A percentile compares a stretch with the other conserved stretches of the same genome.
Conservation (phyloP, 2,113 vertebrate genomes). For the Onychostoma macrolepis region DNA sequence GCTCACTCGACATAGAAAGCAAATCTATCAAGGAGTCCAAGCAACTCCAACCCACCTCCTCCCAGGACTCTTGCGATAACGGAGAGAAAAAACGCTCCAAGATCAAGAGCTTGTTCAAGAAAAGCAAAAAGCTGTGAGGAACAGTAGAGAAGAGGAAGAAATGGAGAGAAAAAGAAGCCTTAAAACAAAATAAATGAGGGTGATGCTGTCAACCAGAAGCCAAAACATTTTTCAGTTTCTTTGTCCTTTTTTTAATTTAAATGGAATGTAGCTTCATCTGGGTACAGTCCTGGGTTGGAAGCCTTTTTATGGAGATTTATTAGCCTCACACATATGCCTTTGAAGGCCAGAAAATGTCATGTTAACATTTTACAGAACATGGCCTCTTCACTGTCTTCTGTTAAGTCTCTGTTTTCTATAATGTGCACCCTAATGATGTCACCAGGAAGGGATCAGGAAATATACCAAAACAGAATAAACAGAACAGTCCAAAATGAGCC, state of each 20-base stretch:
- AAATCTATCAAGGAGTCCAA: constrained; percentile 83
- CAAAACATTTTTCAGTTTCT: constrained; percentile 63
- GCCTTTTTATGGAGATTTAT: constrained; percentile 75
- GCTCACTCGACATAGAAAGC: constrained; percentile 83
- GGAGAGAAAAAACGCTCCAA: constrained; percentile 96
- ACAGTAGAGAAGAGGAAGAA: constrained; percentile 1
- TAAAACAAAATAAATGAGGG: constrained; percentile 59
- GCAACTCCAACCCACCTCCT: constrained; percentile 83
- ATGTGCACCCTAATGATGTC: constrained; percentile 1
- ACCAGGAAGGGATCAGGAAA: background rate
- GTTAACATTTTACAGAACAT: constrained; percentile 72
- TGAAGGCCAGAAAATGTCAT: constrained; percentile 66
- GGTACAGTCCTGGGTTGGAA: constrained; percentile 73
- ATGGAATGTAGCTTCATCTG: constrained; percentile 86
- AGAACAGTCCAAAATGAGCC: background rate
- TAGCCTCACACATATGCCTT: constrained; percentile 62
- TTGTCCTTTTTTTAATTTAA: constrained; percentile 64
- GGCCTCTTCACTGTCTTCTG: constrained; percentile 77
- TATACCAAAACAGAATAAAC: constrained; percentile 14
- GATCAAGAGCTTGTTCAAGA: constrained; percentile 97
- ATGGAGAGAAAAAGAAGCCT: constrained; percentile 44
- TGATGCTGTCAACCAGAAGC: constrained; percentile 66
- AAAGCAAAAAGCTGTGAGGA: constrained; percentile 74
- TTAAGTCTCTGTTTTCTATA: background rate
- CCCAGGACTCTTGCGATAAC: constrained; percentile 90